These are phyloP conservation scores for Melanotaenia parkinsoni DNA, from an alignment of 2,797 vertebrate genomes.

Conservation along the genomic window DNA sequence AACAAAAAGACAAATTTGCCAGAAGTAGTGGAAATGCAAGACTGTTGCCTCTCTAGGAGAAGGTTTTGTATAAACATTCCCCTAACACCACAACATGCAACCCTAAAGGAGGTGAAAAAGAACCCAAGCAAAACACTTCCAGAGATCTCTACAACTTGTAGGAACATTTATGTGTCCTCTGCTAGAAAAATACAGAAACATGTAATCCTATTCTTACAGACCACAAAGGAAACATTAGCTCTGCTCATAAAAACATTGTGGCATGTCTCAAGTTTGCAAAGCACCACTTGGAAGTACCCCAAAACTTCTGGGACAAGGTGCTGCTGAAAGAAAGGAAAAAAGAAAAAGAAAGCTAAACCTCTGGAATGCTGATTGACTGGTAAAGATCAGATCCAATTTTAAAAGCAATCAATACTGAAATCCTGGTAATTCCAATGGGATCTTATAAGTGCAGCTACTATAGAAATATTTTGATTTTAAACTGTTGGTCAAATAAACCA, in stretches of 20 bases:
- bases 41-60: background rate
- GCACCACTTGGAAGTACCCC: background rate
- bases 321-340: background rate
- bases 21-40: background rate
- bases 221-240: background rate
- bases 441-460: background rate
- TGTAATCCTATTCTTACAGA: background rate
- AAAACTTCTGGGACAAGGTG: background rate
- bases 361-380: background rate
- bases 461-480: background rate
- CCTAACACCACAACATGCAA: background rate
- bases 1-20: background rate
- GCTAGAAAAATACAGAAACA: background rate
- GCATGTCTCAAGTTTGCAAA: background rate
- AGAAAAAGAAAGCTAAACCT: background rate
- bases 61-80: slow-evolving; percentile 2
- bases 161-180: background rate
- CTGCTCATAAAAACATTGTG: slow-evolving; percentile 2
- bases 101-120: background rate
- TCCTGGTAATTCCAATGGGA: background rate
- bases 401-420: background rate
- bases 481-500: background rate
- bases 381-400: background rate
- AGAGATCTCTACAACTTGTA: background rate
- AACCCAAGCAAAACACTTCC: background rate